Conservation (phyloP, 2,888 invertebrate genomes). For the Erpobdella octoculata region DNA sequence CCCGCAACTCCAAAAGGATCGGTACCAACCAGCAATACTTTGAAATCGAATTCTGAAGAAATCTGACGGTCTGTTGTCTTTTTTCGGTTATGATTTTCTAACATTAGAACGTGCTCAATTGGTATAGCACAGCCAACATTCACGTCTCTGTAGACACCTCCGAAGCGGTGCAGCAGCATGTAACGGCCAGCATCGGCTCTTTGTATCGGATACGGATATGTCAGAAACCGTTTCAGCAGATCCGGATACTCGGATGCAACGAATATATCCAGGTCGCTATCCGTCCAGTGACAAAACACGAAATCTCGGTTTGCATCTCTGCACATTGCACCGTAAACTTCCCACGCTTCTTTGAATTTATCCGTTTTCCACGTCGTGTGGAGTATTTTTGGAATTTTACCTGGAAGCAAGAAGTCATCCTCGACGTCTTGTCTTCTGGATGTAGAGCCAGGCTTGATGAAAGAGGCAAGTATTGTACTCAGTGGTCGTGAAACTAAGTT, state of each 20-base stretch:
- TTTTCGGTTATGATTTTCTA: not conserved
- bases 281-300: conserved; percentile 24
- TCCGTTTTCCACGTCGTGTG: conserved; percentile 23
- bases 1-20: not conserved
- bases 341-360: not conserved
- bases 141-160: conserved; percentile 22
- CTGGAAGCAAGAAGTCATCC: too few species aligned
- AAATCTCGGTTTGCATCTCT: not conserved
- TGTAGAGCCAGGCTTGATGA: too few species aligned
- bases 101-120: not conserved
- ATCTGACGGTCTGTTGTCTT: not conserved
- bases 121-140: conserved; percentile 21
- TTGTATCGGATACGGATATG: conserved; percentile 21
- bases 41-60: not conserved
- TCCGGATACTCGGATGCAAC: conserved; percentile 2
- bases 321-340: not conserved
- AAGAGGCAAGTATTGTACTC: too few species aligned
- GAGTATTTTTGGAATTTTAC: conserved; percentile 8
- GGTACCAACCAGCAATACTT: conserved; percentile 3
- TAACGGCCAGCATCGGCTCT: conserved; percentile 17
- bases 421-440: too few species aligned
- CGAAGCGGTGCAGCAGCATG: conserved; percentile 15
- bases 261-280: conserved; percentile 12
- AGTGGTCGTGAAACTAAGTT: too few species aligned
- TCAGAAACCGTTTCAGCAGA: not conserved